Base-by-base conservation (phyloP, 2,797 vertebrate species). In the Distichodus sexfasciatus region DNA sequence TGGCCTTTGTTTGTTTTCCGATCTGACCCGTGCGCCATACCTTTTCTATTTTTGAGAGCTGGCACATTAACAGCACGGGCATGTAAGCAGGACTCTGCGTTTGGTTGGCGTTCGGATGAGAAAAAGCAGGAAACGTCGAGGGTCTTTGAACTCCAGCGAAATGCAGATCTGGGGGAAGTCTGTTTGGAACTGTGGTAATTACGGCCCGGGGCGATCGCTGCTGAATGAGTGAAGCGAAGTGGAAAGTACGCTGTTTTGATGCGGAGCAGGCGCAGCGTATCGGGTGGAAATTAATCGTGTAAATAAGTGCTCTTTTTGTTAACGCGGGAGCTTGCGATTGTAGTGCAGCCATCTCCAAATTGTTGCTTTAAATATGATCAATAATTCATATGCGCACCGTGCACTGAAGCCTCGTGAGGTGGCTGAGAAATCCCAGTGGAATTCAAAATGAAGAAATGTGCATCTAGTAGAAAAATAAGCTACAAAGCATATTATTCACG, bases 181-280 rank as follows among this genome's bases (percentile, higher is more conserved):
- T 76, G 58, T 83, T 87, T 82, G 78, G 83, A 83, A 82, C 84
- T 80, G 79, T 75, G 79, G 78, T 87, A 89, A 87, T 88, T 85
- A 84, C 81, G 82, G 86, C 87, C 83, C 33, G 28, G 63, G 81
- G 85, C 83, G 35, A 71, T 72, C 76, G 76, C 74, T 78, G 82
- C 75, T 69, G 82, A 66, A 80, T 62, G 79, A 81, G 76, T 71
- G 69, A 69, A 69, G 82, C 78, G 72, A 77, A 75, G 66, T 53
- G 40, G 66, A 79, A 72, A 76, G 66, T 50, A 21, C 71, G 74
- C 76, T 71, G 69, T 74, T 65, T 78, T 67, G 72, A 81, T 80
- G 69, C 62, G 64, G 26, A 58, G 57, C 38, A 17, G 51, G 71
- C 74, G 21, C 43, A 31, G 69, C 76, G 76, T 75, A 69, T 85